Conservation (phyloP, 2,888 invertebrate species). For the Limnephilus lunatus region DNA sequence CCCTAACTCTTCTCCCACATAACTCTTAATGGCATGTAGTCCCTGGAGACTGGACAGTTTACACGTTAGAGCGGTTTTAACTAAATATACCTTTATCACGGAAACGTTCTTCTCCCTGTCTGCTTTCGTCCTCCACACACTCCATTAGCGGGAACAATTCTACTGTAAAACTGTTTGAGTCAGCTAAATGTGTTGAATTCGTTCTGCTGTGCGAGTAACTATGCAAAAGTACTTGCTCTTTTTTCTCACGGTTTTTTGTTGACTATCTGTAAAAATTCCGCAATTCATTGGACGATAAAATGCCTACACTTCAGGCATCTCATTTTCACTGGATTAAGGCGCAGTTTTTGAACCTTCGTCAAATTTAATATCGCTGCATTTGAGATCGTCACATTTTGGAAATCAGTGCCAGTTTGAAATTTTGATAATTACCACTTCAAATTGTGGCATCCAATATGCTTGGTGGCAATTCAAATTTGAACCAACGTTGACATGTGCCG, state of each 20-base stretch:
- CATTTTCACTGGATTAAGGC: neutral
- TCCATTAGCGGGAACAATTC: neutral
- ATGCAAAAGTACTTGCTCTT: neutral
- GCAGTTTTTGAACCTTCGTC: neutral
- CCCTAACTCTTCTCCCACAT: neutral
- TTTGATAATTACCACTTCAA: too few species aligned
- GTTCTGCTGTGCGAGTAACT: neutral
- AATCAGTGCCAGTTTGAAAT: too few species aligned
- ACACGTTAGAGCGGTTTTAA: neutral
- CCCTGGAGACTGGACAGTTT: neutral
- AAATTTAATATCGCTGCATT: neutral
- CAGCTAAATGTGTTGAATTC: neutral
- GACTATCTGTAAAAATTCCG: neutral
- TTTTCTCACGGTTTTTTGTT: neutral
- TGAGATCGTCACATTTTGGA: neutral
- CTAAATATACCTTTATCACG: neutral
- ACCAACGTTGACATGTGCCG: too few species aligned
- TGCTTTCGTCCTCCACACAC: neutral
- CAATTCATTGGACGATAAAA: neutral
- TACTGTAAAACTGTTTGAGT: neutral
- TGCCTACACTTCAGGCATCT: neutral
- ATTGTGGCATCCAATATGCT: too few species aligned
- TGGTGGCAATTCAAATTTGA: too few species aligned
- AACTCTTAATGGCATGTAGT: neutral
- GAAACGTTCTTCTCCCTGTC: neutral